A percentile compares a stretch with the other conserved stretches of the same genome.
These are phyloP conservation scores for Capra hircus DNA, from an alignment of 2,113 vertebrate species.

Conservation along the genomic window DNA sequence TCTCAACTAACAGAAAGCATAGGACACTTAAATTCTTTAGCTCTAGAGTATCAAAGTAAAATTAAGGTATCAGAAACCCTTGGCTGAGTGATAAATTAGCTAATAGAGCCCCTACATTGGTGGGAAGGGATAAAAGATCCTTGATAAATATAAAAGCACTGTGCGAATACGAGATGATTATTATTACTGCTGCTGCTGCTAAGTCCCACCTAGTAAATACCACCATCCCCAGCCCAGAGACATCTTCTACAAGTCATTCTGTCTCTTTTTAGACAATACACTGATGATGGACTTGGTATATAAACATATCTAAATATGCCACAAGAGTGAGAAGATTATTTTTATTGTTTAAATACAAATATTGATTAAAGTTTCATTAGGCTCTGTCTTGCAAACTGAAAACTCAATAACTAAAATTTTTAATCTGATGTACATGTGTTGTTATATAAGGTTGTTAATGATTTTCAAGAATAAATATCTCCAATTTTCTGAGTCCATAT, in stretches of 20 bases:
- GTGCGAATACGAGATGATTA: neutral
- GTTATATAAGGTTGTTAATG: neutral
- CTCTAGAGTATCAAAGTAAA: slow-evolving; percentile 20
- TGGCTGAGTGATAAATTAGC: neutral
- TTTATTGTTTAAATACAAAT: neutral
- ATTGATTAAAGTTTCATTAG: neutral
- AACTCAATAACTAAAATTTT: neutral
- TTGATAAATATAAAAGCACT: neutral
- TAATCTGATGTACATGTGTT: neutral
- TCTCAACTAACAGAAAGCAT: neutral
- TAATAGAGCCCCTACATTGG: neutral
- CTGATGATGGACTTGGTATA: neutral
- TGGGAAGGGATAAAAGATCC: neutral
- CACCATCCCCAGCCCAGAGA: neutral
- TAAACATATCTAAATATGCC: neutral
- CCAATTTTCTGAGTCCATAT: neutral
- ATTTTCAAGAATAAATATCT: neutral
- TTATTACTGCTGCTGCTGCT: neutral
- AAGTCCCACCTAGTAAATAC: neutral
- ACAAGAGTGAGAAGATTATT: neutral
- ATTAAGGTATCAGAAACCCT: neutral
- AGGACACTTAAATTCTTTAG: neutral
- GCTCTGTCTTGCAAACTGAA: neutral
- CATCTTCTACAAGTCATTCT: neutral
- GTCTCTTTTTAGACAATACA: neutral